phyloP scores from a whole-genome alignment of 2,797 vertebrate species.

The Lutjanus argentimaculatus region DNA sequence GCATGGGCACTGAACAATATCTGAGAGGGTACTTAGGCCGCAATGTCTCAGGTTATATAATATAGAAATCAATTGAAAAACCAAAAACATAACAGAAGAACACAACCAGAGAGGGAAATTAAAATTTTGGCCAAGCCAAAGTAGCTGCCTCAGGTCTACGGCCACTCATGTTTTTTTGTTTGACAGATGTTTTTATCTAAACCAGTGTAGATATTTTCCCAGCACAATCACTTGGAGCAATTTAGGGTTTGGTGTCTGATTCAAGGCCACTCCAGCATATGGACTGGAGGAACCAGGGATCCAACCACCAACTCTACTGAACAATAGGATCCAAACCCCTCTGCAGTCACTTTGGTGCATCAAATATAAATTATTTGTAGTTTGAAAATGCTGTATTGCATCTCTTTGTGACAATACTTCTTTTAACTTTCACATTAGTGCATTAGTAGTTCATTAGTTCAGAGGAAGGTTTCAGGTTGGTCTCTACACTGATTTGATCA shows the following conservation, averaged over 20 bases:
- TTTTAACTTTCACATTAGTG: not conserved
- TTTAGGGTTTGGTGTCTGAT: slow-evolving; percentile 4
- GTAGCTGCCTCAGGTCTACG: not conserved
- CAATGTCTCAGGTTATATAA: slow-evolving; percentile 41
- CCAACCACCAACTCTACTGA: not conserved
- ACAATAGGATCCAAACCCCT: not conserved
- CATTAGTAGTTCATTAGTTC: not conserved
- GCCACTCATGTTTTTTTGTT: slow-evolving; percentile 15
- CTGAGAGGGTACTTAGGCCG: slow-evolving; percentile 23
- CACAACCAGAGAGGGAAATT: not conserved
- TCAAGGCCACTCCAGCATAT: not conserved
- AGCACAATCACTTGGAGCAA: not conserved
- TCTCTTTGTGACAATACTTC: not conserved
- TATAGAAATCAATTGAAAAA: slow-evolving; percentile 38
- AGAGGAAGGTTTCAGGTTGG: not conserved
- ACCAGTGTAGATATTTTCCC: not conserved
- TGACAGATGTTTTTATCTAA: slow-evolving; percentile 1
- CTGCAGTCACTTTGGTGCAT: not conserved
- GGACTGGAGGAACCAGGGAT: not conserved
- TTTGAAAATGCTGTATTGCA: not conserved
- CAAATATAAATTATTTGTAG: not conserved
- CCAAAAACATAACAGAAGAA: slow-evolving; percentile 11
- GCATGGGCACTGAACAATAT: slow-evolving; percentile 29
- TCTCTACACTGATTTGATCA: not conserved
- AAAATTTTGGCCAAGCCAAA: slow-evolving; percentile 16